Evolutionary conservation across 2,888 invertebrate genomes (phyloP).

Genomic region (Apamea sordens): DNA sequence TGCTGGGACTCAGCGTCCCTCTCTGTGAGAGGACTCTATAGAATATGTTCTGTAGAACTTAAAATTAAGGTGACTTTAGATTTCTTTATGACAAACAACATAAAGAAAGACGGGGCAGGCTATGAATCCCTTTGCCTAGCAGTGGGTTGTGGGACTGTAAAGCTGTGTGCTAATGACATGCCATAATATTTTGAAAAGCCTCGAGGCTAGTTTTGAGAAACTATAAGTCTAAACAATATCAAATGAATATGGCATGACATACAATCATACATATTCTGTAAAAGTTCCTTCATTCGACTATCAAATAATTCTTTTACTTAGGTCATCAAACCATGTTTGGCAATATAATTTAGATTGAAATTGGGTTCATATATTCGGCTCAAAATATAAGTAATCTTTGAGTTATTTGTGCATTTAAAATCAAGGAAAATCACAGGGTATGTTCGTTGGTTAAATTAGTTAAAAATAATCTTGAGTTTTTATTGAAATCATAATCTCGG

Average conservation of each 20-base stretch:
- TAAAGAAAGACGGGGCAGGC: not conserved
- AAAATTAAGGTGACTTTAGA: not conserved
- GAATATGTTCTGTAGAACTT: not conserved
- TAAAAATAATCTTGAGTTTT: conserved; percentile 38
- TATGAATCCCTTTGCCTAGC: not conserved
- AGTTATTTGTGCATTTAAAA: conserved; percentile 52
- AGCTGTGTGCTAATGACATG: not conserved
- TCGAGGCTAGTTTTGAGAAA: not conserved
- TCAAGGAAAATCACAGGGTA: conserved; percentile 56
- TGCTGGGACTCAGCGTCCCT: conserved; percentile 11
- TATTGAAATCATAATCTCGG: conserved; percentile 28
- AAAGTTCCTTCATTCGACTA: conserved; percentile 28
- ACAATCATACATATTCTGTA: conserved; percentile 31
- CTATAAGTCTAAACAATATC: not conserved
- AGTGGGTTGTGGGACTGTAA: not conserved
- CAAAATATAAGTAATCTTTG: conserved; percentile 6
- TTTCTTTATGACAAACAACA: not conserved
- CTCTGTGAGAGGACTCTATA: conserved; percentile 24
- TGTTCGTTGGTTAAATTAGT: conserved; percentile 28
- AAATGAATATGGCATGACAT: not conserved
- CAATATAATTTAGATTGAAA: not conserved
- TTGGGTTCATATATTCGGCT: conserved; percentile 9
- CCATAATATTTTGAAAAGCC: not conserved
- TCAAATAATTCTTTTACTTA: not conserved
- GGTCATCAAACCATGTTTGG: conserved; percentile 15